These are phyloP conservation scores for Tyto alba DNA, from an alignment of 2,113 vertebrate genomes.

Conservation along the genomic window DNA sequence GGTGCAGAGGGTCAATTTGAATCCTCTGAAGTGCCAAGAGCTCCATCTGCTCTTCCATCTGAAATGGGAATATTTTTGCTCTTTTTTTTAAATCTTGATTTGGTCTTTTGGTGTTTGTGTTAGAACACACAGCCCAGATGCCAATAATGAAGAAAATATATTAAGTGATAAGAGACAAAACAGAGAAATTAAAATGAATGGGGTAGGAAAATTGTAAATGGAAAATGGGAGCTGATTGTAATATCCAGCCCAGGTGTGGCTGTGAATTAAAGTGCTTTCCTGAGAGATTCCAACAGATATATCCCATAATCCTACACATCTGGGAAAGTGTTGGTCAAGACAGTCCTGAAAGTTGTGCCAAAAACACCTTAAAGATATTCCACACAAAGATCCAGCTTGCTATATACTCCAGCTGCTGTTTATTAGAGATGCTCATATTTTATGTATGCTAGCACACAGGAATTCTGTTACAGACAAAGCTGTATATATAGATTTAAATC, in stretches of 20 bases:
- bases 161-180: constrained; percentile 59
- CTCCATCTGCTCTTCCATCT: constrained; percentile 81
- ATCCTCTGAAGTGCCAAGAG: constrained; percentile 75
- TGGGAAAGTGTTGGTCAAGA: constrained; percentile 61
- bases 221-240: constrained; percentile 48
- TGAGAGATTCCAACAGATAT: constrained; percentile 37
- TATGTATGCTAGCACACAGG: not conserved
- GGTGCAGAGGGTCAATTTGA: constrained; percentile 78
- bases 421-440: constrained; percentile 55
- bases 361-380: constrained; percentile 64
- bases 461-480: not conserved
- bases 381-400: constrained; percentile 30
- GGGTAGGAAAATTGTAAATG: constrained; percentile 35
- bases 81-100: constrained; percentile 73
- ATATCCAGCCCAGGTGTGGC: constrained; percentile 49
- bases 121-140: constrained; percentile 70
- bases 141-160: constrained; percentile 61
- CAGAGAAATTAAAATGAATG: constrained; percentile 53
- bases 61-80: constrained; percentile 78
- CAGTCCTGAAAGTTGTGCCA: constrained; percentile 38
- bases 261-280: constrained; percentile 35
- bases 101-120: constrained; percentile 70
- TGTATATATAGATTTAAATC: not conserved
- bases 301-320: constrained; percentile 54
- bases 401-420: constrained; percentile 51